Evolutionary conservation across 2,797 vertebrate species (phyloP), one percentile per base, ranked within the genome.

Genomic region (Sebastes dallii): DNA sequence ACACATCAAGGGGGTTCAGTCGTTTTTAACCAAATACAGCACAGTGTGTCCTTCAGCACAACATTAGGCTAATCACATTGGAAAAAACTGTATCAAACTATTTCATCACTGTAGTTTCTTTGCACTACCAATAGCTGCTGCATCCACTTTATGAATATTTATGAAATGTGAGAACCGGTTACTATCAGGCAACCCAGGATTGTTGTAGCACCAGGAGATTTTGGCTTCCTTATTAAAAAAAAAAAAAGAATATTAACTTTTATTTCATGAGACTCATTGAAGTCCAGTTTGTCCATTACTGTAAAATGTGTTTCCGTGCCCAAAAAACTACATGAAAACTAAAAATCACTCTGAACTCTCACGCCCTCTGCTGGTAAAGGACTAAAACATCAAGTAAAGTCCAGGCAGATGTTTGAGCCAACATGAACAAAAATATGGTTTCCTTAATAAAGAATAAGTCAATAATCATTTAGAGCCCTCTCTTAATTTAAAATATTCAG

Each of bases 281-380:
- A 34, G 18, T 54, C 11, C 32, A 30, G 50, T 0, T 58, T 56
- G 14, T 27, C 1, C 29, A 42, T 27, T 32, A 32, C 20, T 36
- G n/a, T 78, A 62, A 32, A 22, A 29, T 8, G 8, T 29, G 5
- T 55, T 69, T 62, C 18, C 1, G 54, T 3, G 3, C 16, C 8
- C 22, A 25, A 22, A 60, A 32, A 77, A 34, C 6, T 25, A 24
- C 12, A 79, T 46, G 7, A 8, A 59, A 73, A 36, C 20, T 4
- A 12, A 27, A 42, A 75, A 55, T 55, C 22, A 3, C 30, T 24
- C 25, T 56, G 42, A 55, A 50, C 20, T 62, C 14, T 46, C 4
- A 13, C 3, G 6, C 59, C 62, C 69, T 75, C 75, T 83, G 69
- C 70, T 83, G 79, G 76, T 80, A 20, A 66, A 70, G 62, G 6